Conservation (phyloP, 2,113 vertebrate species). For the Perognathus longimembris region DNA sequence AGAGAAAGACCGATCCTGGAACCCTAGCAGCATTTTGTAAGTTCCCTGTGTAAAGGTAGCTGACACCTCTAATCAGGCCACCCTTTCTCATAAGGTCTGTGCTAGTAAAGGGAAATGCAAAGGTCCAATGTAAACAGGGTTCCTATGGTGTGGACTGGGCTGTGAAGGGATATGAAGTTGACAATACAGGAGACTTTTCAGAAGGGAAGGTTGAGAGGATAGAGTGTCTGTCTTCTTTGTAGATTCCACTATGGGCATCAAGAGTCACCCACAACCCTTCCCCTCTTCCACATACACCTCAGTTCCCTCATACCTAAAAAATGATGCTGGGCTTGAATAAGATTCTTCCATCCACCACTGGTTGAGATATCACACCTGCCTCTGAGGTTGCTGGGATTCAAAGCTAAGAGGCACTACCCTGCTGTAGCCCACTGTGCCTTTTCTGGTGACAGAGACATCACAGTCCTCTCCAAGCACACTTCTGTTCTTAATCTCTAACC, state of each 20-base stretch:
- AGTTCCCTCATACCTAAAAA: neutral
- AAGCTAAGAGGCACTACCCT: neutral
- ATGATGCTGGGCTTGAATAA: neutral
- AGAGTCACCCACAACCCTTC: too few species aligned
- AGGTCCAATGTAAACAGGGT: neutral
- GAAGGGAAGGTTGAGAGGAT: neutral
- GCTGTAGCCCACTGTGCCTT: neutral
- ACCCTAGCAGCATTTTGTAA: neutral
- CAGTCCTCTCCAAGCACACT: neutral
- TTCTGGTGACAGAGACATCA: neutral
- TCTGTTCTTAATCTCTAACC: neutral
- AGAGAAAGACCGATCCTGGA: neutral
- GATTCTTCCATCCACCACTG: neutral
- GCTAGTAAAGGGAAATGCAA: neutral
- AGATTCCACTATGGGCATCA: too few species aligned
- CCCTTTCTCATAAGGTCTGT: neutral
- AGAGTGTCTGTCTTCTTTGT: rapidly evolving
- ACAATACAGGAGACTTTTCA: neutral
- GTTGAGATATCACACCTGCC: neutral
- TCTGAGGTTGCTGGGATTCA: neutral
- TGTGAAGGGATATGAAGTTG: rapidly evolving
- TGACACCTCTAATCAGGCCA: neutral
- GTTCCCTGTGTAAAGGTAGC: neutral
- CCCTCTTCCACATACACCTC: neutral
- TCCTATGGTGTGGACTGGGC: neutral